phyloP scores from a whole-genome alignment of 2,113 vertebrate genomes.

The Accipiter virgatus region DNA sequence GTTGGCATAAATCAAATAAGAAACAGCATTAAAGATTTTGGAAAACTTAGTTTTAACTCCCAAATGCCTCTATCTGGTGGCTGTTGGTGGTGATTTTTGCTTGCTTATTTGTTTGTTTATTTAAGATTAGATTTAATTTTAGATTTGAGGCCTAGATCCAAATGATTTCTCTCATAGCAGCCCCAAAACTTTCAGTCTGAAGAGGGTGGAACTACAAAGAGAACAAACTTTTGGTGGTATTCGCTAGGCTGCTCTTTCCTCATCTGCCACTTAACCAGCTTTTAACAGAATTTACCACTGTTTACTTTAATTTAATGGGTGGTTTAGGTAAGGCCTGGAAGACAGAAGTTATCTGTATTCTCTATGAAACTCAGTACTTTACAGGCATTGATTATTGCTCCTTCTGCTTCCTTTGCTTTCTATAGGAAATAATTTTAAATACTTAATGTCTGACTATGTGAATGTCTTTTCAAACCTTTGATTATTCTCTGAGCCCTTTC shows the following conservation, averaged over 20 bases:
- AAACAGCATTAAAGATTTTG: not conserved
- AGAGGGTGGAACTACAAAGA: not conserved
- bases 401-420: not conserved
- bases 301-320: not conserved
- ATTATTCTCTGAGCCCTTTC: not conserved
- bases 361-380: not conserved
- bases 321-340: not conserved
- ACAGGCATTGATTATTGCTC: not conserved
- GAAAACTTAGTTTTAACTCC: not conserved
- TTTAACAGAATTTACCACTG: not conserved
- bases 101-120: not conserved
- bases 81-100: not conserved
- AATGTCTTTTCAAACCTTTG: not conserved
- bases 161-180: not conserved
- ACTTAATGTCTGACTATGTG: not conserved
- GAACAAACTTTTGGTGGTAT: not conserved
- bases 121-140: constrained; percentile 37
- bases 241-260: not conserved
- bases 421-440: not conserved
- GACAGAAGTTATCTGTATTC: not conserved
- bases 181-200: not conserved
- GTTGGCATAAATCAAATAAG: not conserved
- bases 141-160: not conserved
- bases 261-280: not conserved
- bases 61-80: not conserved